Evolutionary conservation across 92 coral and sea anemone genomes (phyloP).

Genomic region (Porites rus): DNA sequence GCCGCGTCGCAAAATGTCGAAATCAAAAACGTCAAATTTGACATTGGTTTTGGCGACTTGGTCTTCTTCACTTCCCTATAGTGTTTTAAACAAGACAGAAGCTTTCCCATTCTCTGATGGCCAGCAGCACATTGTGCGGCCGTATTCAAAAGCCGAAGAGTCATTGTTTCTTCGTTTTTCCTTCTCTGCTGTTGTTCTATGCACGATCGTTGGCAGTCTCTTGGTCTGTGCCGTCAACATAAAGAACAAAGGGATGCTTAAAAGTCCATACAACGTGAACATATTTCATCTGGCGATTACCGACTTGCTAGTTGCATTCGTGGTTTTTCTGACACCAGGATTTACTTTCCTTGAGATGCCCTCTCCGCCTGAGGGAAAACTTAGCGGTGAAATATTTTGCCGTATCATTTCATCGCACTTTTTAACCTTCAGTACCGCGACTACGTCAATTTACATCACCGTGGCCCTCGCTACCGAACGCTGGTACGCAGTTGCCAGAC

Average conservation of each 20-base stretch:
- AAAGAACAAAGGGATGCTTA: conserved; percentile 57
- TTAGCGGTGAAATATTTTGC: conserved; percentile 55
- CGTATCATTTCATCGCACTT: conserved; percentile 68
- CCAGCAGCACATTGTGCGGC: not conserved
- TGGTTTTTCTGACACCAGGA: conserved; percentile 64
- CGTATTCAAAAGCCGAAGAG: not conserved
- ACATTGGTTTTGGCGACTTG: not conserved
- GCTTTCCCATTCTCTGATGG: not conserved
- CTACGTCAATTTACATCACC: conserved; percentile 62
- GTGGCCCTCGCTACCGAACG: conserved; percentile 66
- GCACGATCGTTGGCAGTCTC: conserved; percentile 52
- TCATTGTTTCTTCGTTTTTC: conserved; percentile 26
- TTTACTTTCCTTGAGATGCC: conserved; percentile 52
- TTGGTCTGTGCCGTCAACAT: conserved; percentile 63
- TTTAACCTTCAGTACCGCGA: conserved; percentile 51
- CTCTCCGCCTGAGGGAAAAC: conserved; percentile 30
- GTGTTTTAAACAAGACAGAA: too few species aligned
- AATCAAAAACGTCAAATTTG: not conserved
- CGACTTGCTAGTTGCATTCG: conserved; percentile 55
- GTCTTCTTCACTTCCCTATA: not conserved
- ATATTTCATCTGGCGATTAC: conserved; percentile 66
- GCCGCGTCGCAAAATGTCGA: conserved; percentile 11
- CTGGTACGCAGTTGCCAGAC: conserved; percentile 74
- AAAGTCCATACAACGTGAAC: conserved; percentile 60
- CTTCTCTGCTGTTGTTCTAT: conserved; percentile 43